Percentiles rank a stretch among this genome's conserved stretches.
Evolutionary conservation across 2,113 vertebrate species (phyloP).

Genomic region (Urocitellus parryii): DNA sequence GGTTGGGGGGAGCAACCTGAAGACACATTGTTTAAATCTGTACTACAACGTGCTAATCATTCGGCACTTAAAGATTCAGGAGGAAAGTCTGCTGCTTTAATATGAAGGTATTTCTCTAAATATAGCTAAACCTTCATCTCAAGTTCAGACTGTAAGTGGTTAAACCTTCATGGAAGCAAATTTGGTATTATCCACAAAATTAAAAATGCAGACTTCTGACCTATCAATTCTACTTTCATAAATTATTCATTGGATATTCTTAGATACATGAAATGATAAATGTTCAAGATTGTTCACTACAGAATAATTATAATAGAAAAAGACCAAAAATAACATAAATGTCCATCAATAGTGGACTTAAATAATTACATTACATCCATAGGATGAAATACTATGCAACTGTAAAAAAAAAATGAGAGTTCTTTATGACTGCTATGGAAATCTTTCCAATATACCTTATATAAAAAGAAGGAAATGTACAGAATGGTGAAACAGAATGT

Average conservation of each 20-base stretch:
- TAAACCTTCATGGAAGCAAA: neutral
- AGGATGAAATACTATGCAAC: neutral
- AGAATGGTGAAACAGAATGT: neutral
- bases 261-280: neutral
- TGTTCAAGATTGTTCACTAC: neutral
- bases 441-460: neutral
- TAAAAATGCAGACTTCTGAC: neutral
- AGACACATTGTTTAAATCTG: neutral
- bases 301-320: neutral
- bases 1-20: neutral
- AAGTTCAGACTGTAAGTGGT: neutral
- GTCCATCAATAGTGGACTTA: neutral
- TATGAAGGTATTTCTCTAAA: neutral
- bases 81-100: neutral
- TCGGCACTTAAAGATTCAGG: neutral
- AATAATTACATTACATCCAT: neutral
- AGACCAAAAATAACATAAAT: neutral
- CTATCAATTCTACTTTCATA: neutral
- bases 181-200: neutral
- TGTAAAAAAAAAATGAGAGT: neutral
- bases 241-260: neutral
- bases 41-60: neutral
- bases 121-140: neutral
- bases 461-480: neutral
- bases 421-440: neutral